Evolutionary conservation across 2,888 invertebrate species (phyloP), one percentile per base, ranked within the genome.

Genomic region (Drosophila dives): DNA sequence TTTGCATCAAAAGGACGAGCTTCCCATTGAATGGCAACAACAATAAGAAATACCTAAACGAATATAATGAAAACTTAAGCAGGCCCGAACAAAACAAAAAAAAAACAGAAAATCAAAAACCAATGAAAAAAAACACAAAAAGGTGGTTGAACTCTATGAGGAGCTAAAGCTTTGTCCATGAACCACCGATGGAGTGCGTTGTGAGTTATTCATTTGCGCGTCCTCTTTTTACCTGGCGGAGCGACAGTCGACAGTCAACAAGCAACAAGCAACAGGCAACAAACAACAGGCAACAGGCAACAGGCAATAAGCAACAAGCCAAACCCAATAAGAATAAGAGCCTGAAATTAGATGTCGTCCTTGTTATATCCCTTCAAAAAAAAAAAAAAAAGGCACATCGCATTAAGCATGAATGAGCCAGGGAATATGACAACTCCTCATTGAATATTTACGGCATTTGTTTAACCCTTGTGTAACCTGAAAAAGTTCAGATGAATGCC

Each of bases 61-160:
- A 26, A 55, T 64, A 65, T 72, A 58, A 66, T 26, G 59, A 62
- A 72, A 59, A 45, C 54, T 23, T 40, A 20, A 23, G 38, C 42
- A 32, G 23, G 26, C 45, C 33, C 23, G 26, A 54, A 63, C 49
- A 58, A 62, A 58, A 50, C 29, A 59, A 59, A 65, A 38, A 45
- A 32, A 11, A 36, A n/a, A n/a, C n/a, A n/a, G n/a, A n/a, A n/a
- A n/a, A n/a, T n/a, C n/a, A n/a, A 53, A 66, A 32, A 45, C 45
- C 38, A 60, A 67, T 15, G 33, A 12, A 40, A 23, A 32, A 60
- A 66, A 63, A 66, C 49, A 59, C 50, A 66, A 40, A 40, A 75
- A 84, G 82, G 86, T 83, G 86, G 83, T 83, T 86, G 86, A 83
- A 83, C 86, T 69, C 70, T 64, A 72, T 75, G 54, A 73, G 73